Evolutionary conservation across 2,888 invertebrate species (phyloP).

Genomic region (Drosophila acutilabella): DNA sequence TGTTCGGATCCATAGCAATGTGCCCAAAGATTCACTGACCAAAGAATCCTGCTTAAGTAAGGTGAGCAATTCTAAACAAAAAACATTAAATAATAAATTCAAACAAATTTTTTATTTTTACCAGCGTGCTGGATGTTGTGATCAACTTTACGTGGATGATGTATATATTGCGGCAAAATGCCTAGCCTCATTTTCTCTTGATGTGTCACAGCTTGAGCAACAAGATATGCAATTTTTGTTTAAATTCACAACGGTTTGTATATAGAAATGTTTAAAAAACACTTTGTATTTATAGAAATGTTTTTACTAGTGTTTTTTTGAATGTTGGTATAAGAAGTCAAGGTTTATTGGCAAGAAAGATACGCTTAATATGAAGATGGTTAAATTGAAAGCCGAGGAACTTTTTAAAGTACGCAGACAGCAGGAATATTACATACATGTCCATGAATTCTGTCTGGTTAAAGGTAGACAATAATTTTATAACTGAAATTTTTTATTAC

Average conservation of each 20-base stretch:
- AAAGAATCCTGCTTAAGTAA: not conserved
- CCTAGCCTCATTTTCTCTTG: not conserved
- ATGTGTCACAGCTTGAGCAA: not conserved
- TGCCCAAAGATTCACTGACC: not conserved
- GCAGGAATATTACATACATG: slow-evolving; percentile 57
- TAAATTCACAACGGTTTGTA: not conserved
- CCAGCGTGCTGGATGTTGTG: slow-evolving; percentile 7
- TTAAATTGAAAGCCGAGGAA: slow-evolving; percentile 68
- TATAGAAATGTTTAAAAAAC: not conserved
- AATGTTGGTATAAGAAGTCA: slow-evolving; percentile 69
- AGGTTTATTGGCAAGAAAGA: slow-evolving; percentile 74
- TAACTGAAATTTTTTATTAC: not conserved
- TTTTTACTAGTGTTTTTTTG: slow-evolving; percentile 62
- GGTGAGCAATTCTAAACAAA: not conserved
- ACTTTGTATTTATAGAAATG: not conserved
- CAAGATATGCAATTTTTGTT: too few relatives aligned
- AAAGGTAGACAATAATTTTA: slow-evolving; percentile 33
- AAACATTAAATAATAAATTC: not conserved
- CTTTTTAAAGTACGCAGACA: slow-evolving; percentile 58
- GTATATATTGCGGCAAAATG: not conserved
- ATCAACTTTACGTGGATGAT: not conserved
- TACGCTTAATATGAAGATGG: slow-evolving; percentile 73
- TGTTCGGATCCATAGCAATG: not conserved
- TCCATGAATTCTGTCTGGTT: slow-evolving; percentile 61
- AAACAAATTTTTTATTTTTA: not conserved